These are phyloP conservation scores for Meiosimyza decipiens DNA, from an alignment of 2,888 invertebrate species.

Conservation along the genomic window DNA sequence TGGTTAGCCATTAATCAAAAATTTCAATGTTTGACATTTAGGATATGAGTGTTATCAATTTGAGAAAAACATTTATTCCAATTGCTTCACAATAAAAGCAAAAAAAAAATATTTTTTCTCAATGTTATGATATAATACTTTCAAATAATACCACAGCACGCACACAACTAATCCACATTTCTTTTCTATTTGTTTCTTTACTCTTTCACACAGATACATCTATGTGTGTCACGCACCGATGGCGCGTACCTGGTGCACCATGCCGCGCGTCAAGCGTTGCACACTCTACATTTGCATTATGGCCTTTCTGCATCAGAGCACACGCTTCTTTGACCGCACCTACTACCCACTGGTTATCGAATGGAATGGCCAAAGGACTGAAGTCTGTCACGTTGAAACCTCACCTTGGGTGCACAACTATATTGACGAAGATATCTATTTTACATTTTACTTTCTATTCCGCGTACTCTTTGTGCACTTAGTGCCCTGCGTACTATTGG, in stretches of 20 bases:
- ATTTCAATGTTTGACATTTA: too few species aligned
- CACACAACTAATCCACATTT: neutral
- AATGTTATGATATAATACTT: too few species aligned
- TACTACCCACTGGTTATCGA: conserved; percentile 73
- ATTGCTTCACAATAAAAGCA: neutral
- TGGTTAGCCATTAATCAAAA: too few species aligned
- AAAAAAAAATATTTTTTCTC: neutral
- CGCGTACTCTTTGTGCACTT: conserved; percentile 92
- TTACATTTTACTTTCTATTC: conserved; percentile 84
- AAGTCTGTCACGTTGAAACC: conserved; percentile 74
- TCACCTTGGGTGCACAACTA: conserved; percentile 78
- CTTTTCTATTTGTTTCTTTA: conserved; percentile 20
- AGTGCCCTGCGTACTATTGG: conserved; percentile 87
- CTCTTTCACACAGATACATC: conserved; percentile 73
- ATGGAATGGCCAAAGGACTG: conserved; percentile 76
- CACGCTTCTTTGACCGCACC: conserved; percentile 82
- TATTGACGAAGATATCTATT: conserved; percentile 80
- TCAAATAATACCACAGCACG: too few species aligned
- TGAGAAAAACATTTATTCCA: too few species aligned
- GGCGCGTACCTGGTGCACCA: conserved; percentile 82
- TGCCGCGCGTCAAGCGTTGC: conserved; percentile 81
- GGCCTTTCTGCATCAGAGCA: conserved; percentile 85
- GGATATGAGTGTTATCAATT: too few species aligned
- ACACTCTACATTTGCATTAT: conserved; percentile 82
- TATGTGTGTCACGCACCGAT: conserved; percentile 94